Evolutionary conservation across 53 echinoderm and acorn worm genomes (phyloP), one percentile per base, ranked within the genome.

Genomic region (Holothuria scabra): DNA sequence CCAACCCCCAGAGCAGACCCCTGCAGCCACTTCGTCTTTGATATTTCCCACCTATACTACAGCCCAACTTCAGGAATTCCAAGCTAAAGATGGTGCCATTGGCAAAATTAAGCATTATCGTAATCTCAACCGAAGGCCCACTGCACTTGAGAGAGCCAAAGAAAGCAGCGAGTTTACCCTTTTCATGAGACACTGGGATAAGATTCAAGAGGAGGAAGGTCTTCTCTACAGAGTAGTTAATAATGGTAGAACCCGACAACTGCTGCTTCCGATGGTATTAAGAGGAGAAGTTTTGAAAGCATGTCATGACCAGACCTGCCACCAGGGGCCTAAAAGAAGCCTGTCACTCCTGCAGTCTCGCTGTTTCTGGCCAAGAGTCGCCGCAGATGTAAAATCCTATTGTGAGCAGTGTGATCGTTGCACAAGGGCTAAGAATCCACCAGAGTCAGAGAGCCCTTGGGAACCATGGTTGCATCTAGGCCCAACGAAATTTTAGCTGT

Each of bases 321-420:
- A 83, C 37, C 83, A 83, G 24, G 83, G 66, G 12, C 11, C 23
- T 8, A 70, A 84, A 31, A 71, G 72, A 56, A 84, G 70, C 9
- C 22, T 70, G n/a, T 21, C n/a, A 22, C 26, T 84, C 11, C 10
- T 84, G 7, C 55, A 57, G n/a, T n/a, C n/a, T n/a, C n/a, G n/a
- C n/a, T n/a, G n/a, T n/a, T n/a, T n/a, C n/a, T n/a, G n/a, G n/a
- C 83, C 83, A 30, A 20, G 31, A 12, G 16, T 83, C 57, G 14
- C 14, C 11, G 56, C 48, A 57, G 29, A 72, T 48, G 67, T 84
- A 28, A 14, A 31, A 14, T 60, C 63, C 12, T 62, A 66, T 16
- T 74, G 63, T 52, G 52, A 84, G 62, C 76, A 84, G 16, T 89
- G 83, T 78, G 87, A 87, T 34, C 68, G 81, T 13, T 87, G 87